These are phyloP conservation scores for Daubentonia madagascariensis DNA, from an alignment of 2,113 vertebrate species.

Conservation along the genomic window DNA sequence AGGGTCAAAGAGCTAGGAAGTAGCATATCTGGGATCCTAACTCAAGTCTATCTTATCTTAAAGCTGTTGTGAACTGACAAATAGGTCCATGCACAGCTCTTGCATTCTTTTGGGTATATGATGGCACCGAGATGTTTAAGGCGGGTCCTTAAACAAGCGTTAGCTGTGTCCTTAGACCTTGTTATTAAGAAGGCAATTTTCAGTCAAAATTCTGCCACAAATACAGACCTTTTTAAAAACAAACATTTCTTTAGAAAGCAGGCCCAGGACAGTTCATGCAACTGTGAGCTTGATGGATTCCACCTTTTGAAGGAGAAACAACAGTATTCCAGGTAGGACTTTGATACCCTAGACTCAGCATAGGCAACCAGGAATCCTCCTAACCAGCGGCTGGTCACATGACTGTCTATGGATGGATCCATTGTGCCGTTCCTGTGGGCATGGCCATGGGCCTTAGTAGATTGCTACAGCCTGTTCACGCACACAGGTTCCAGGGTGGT, in stretches of 20 bases:
- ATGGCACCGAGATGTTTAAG: background rate
- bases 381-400: background rate
- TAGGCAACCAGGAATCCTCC: background rate
- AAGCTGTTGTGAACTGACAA: background rate
- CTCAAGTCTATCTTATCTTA: background rate
- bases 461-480: rapidly evolving
- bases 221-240: background rate
- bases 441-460: too few species aligned
- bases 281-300: background rate
- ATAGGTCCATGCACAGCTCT: too few species aligned
- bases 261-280: background rate
- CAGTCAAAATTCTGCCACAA: background rate
- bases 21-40: background rate
- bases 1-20: background rate
- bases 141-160: background rate
- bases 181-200: background rate
- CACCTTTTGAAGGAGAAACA: background rate
- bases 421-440: too few species aligned
- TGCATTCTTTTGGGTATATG: background rate
- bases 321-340: background rate
- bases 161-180: background rate
- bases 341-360: background rate
- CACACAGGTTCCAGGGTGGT: too few species aligned
- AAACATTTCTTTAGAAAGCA: background rate
- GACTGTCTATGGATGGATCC: background rate